Evolutionary conservation across 2,888 invertebrate species (phyloP).

Genomic region (Hirtodrosophila cameraria): DNA sequence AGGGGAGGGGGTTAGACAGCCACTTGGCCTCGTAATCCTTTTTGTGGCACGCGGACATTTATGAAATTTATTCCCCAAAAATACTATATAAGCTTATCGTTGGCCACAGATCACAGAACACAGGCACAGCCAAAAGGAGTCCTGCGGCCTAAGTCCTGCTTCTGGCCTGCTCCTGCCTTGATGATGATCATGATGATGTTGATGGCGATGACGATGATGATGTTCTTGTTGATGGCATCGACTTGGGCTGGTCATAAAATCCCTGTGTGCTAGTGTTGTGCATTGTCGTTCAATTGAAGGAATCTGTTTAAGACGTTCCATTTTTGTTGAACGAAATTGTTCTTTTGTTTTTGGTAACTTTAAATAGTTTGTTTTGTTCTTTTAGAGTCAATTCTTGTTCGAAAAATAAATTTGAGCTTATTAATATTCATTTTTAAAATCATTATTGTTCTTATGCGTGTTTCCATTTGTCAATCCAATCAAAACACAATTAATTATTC

Average conservation of each 20-base stretch:
- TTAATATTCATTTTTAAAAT: too few species aligned
- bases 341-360: too few species aligned
- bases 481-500: too few species aligned
- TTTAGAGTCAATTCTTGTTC: too few species aligned
- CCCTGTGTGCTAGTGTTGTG: conserved; percentile 10
- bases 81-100: conserved; percentile 60
- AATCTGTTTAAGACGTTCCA: too few species aligned
- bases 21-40: conserved; percentile 66
- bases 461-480: too few species aligned
- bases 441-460: too few species aligned
- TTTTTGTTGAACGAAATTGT: too few species aligned
- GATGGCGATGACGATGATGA: conserved; percentile 27
- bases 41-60: conserved; percentile 61
- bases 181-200: conserved; percentile 27
- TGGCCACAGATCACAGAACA: conserved; percentile 60
- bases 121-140: conserved; percentile 30
- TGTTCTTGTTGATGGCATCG: conserved; percentile 71
- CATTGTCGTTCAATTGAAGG: too few species aligned
- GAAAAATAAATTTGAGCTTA: too few species aligned
- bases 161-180: conserved; percentile 31
- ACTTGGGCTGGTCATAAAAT: conserved; percentile 74
- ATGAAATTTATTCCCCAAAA: conserved; percentile 69
- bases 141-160: conserved; percentile 59
- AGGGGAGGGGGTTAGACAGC: conserved; percentile 1
- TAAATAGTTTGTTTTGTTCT: too few species aligned